Evolutionary conservation across 2,113 vertebrate species (phyloP), one percentile per base, ranked within the genome.

Genomic region (Takifugu bimaculatus): DNA sequence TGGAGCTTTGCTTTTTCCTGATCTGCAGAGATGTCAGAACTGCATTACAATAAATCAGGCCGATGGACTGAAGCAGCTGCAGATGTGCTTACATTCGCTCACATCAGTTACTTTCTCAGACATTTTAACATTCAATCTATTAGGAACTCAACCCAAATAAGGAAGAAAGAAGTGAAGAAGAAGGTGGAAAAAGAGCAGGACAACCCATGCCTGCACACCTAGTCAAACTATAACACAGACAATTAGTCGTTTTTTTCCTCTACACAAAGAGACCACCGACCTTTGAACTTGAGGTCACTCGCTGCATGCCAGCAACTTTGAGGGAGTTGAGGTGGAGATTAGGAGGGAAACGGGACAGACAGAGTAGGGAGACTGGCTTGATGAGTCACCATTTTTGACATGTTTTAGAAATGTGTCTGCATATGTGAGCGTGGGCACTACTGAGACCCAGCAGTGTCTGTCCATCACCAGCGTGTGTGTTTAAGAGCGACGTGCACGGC

Each of bases 351-450:
- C 53, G 26, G 54, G 43, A 5, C 26, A 60, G 57, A 29, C 27
- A 54, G 42, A 68, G 68, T 52, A 51, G 55, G 63, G 63, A 58
- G 68, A 65, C 56, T 72, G 54, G 66, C 69, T 83, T 69, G 77
- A 74, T 71, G 84, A 85, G 79, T 87, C 84, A 68, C 44, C 26
- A 57, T 58, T 47, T 58, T 49, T 80, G 74, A 76, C 70, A 66
- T 70, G 72, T 32, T 60, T 44, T 27, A 65, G 45, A 42, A 39
- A 13, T 27, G 20, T 29, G 67, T 39, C 63, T 52, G 48, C 32
- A 45, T 54, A 55, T 55, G 59, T n/a, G 58, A 60, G 52, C 13
- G 51, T 54, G 48, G 57, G 54, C 43, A 56, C 43, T n/a, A 56
- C 47, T 43, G 32, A 39, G 13, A 39, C n/a, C 58, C 25, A 65